Base-by-base conservation (phyloP, 2,113 vertebrate species). In the Sphaerodactylus townsendi region DNA sequence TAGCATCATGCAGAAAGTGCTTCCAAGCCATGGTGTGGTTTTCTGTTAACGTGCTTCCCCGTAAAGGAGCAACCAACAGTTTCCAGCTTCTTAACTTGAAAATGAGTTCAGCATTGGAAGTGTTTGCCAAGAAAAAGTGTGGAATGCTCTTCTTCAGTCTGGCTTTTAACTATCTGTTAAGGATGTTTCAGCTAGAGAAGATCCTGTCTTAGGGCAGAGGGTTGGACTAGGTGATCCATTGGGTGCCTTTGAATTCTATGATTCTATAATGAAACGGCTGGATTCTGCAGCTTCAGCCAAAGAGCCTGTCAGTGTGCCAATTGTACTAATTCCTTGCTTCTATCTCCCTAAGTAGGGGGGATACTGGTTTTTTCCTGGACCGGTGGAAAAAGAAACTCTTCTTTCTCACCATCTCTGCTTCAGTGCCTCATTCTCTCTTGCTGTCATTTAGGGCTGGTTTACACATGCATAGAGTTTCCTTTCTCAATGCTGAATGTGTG, bases 201-300 rank as follows among this genome's bases (percentile, higher is more conserved):
- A 13, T 46, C 41, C 65, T 50, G 11, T 80, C n/a, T 37, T 37
- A 50, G 73, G 30, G 39, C 39, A 71, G 33, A 85, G 69, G 53
- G 23, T 72, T 50, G 66, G 53, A 64, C n/a, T 23, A 48, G 80
- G 46, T 82, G 37, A 44, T 44, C 80, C 28, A 25, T n/a, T 82
- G 69, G 69, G 80, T 39, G 5, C 50, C 64, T 82, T 82, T 35
- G 39, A 56, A 81, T 71, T 71, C 66, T 78, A 41, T 78, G 77
- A 78, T 64, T 66, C 77, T 71, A 62, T 62, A 82, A 73, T 72
- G 68, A 71, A 53, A 71, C 53, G 39, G 3, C 10, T 56, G 39
- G 25, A 39, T 44, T 80, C 19, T 28, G 46, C 76, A 70, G 30
- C 41, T 30, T n/a, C 39, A n/a, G 39, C 10, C 25, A 65, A 28